phyloP scores from a whole-genome alignment of 2,797 vertebrate species.

The Sarcoramphus papa region DNA sequence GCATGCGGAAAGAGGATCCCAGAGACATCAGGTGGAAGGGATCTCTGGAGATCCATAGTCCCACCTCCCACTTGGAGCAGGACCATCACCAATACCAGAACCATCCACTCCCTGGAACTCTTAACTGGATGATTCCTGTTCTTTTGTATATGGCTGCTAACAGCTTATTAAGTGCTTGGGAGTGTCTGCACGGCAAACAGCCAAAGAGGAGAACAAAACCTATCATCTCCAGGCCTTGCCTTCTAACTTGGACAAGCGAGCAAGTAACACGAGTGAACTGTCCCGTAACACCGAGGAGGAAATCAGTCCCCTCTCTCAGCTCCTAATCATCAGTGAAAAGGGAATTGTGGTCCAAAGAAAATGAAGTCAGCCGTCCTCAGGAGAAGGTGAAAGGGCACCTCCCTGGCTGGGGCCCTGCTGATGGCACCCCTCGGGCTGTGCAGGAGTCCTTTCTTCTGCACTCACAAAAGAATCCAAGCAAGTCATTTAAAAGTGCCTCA shows the following conservation, averaged over 20 bases:
- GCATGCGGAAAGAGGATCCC: not conserved
- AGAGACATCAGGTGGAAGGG: not conserved
- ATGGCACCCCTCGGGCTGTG: not conserved
- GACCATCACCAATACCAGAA: not conserved
- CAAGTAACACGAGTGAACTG: not conserved
- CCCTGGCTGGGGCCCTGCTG: not conserved
- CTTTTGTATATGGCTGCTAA: not conserved
- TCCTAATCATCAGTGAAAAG: not conserved
- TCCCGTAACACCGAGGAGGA: not conserved
- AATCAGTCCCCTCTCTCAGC: not conserved
- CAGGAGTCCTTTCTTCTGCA: not conserved
- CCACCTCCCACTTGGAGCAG: not conserved
- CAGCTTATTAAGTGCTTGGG: not conserved
- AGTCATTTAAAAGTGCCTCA: not conserved
- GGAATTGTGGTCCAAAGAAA: not conserved
- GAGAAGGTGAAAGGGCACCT: constrained; percentile 5
- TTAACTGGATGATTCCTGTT: not conserved
- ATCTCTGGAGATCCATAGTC: not conserved
- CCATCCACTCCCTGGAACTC: not conserved
- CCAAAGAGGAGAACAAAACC: not conserved
- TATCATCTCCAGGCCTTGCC: not conserved
- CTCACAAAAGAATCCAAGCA: constrained; percentile 7
- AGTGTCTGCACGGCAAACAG: not conserved
- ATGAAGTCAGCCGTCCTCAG: not conserved
- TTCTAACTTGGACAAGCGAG: not conserved